These are phyloP conservation scores for Microctonus hyperodae DNA, from an alignment of 2,888 invertebrate species.

Conservation along the genomic window DNA sequence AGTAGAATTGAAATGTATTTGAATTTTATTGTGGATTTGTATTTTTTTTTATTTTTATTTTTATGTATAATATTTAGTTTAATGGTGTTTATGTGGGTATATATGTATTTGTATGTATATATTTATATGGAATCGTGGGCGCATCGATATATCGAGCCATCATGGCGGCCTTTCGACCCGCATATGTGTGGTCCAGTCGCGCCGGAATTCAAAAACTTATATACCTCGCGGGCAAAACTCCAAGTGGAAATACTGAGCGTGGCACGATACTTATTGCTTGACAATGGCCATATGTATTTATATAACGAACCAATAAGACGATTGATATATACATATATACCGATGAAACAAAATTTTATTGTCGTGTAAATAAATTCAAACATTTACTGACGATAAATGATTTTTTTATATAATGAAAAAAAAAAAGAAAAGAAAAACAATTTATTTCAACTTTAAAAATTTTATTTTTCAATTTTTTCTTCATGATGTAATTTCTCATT, in stretches of 20 bases:
- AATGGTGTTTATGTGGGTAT: conserved; percentile 13
- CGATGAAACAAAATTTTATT: background rate
- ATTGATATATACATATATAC: conserved; percentile 16
- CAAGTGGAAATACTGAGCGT: conserved; percentile 16
- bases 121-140: background rate
- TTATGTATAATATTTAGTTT: conserved; percentile 3
- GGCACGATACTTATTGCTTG: conserved; percentile 28
- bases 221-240: conserved; percentile 19
- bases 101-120: background rate
- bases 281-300: conserved; percentile 26
- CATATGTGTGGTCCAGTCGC: conserved; percentile 26
- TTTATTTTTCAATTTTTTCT: background rate
- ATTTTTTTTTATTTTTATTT: background rate
- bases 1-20: background rate
- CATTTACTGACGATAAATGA: conserved; percentile 10
- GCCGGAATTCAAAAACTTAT: conserved; percentile 24
- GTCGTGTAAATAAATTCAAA: background rate
- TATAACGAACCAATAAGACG: conserved; percentile 27
- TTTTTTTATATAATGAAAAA: background rate
- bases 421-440: too few relatives aligned
- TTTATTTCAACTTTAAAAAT: too few relatives aligned
- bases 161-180: conserved; percentile 26
- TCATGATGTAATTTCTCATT: background rate
- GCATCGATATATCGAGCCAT: conserved; percentile 22
- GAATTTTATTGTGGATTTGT: background rate